Base-by-base conservation (phyloP, 2,113 vertebrate species). In the Columba janthina region DNA sequence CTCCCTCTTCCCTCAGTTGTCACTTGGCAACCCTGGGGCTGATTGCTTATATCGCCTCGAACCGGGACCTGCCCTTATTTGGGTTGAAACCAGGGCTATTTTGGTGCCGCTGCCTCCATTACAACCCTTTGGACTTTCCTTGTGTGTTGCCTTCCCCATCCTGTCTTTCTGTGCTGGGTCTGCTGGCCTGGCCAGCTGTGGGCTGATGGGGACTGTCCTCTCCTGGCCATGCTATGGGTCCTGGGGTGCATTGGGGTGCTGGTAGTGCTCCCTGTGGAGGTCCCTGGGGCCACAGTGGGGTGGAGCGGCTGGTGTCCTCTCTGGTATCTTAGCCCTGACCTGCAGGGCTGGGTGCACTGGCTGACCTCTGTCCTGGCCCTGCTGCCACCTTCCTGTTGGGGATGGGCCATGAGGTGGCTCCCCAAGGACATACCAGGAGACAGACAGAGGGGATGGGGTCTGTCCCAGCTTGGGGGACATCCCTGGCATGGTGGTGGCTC, bases 71-170 rank as follows among this genome's bases (percentile, higher is more conserved):
- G 82, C 72, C 95, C 96, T 96, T 94, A 96, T 94, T 96, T 93
- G 94, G 93, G 93, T 96, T 77, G 60, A 94, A 94, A 95, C 28
- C 42, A 48, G 71, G 91, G 72, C 69, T 96, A 90, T 95, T 95
- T 96, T 93, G 67, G 74, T 83, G 62, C 73, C 1, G 15, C 67
- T 69, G 81, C 85, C 44, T 94, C 72, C 73, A 67, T 88, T 7
- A 2, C 73, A 91, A 64, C 56, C 57, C 32, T 24, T 85, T 1
- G 7, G 64, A 84, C 14, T 25, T 81, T 86, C 83, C 29, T 48
- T 46, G 51, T 46, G 42, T 1, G 1, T 88, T 70, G 25, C 36
- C 78, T 96, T 91, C 60, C 29, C 29, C 10, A 19, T 88, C 69
- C 22, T 3, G 10, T 77, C 22, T 57, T 19, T 15, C 28, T 0